phyloP scores from a whole-genome alignment of 2,113 vertebrate genomes.

The Desmodus rotundus region DNA sequence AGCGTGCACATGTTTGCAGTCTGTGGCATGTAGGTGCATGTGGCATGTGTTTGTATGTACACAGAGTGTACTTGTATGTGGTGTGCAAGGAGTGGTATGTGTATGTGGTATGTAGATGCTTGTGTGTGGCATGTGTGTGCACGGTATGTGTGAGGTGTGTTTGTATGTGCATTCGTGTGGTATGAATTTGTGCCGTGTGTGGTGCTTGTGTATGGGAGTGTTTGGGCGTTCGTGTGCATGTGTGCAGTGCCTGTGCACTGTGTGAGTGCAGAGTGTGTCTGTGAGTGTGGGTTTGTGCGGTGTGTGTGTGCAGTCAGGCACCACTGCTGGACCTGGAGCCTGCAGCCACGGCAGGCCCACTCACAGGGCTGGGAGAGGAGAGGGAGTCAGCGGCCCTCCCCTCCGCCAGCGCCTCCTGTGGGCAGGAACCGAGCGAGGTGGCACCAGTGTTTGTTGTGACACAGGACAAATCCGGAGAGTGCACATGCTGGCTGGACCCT shows the following conservation, averaged over 20 bases:
- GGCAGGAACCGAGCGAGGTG: fast-evolving
- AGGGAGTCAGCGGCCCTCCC: neutral
- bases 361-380: neutral
- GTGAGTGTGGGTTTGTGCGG: neutral
- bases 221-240: too few relatives aligned
- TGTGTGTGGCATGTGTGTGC: neutral
- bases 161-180: neutral
- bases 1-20: too few relatives aligned
- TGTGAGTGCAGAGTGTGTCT: fast-evolving
- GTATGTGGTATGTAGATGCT: neutral
- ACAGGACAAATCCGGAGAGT: neutral
- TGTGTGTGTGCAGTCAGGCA: neutral
- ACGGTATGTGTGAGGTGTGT: neutral
- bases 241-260: too few relatives aligned
- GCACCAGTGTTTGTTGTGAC: fast-evolving
- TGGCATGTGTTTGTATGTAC: too few relatives aligned
- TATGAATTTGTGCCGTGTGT: too few relatives aligned
- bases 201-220: too few relatives aligned
- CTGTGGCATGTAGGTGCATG: too few relatives aligned
- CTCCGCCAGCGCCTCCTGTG: neutral
- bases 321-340: too few relatives aligned
- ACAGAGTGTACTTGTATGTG: too few relatives aligned
- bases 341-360: too few relatives aligned
- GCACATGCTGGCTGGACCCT: neutral
- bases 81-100: too few relatives aligned